These are phyloP conservation scores for Physocephala rufipes DNA, from an alignment of 2,888 invertebrate genomes.

Conservation along the genomic window DNA sequence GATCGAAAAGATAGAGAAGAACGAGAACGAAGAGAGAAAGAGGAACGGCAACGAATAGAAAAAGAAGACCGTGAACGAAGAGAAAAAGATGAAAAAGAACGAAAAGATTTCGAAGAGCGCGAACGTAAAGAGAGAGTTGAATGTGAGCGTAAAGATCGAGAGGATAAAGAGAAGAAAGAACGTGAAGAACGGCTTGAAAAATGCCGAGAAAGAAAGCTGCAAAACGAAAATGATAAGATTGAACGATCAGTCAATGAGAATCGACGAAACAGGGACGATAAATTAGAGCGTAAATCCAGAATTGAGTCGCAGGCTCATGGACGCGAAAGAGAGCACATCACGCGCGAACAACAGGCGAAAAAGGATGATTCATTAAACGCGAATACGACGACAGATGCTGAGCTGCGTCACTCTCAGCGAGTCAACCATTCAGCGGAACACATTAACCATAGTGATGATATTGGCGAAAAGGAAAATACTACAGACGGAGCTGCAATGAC, in stretches of 20 bases:
- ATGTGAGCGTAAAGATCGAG: conserved; percentile 50
- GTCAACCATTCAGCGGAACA: conserved; percentile 45
- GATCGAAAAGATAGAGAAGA: conserved; percentile 59
- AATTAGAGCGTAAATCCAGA: conserved; percentile 54
- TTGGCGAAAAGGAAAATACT: conserved; percentile 58
- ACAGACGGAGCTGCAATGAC: conserved; percentile 39
- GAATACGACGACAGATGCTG: conserved; percentile 34
- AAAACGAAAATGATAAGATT: conserved; percentile 54
- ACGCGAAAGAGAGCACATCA: conserved; percentile 43
- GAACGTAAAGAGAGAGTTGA: conserved; percentile 49
- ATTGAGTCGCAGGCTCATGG: conserved; percentile 61
- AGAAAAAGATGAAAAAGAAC: conserved; percentile 54
- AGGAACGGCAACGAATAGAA: conserved; percentile 53
- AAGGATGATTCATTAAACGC: conserved; percentile 27
- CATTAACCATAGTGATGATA: conserved; percentile 48
- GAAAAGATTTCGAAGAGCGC: conserved; percentile 52
- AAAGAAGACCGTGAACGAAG: conserved; percentile 54
- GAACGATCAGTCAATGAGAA: conserved; percentile 43
- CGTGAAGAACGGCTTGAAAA: conserved; percentile 51
- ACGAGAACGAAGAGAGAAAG: conserved; percentile 54
- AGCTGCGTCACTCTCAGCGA: conserved; percentile 32
- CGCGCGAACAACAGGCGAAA: conserved; percentile 45
- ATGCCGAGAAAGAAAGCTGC: conserved; percentile 53
- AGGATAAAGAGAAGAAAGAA: conserved; percentile 50
- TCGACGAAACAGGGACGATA: conserved; percentile 60